Evolutionary conservation across 92 coral and sea anemone species (phyloP).

Genomic region (Anthopleura xanthogrammica): DNA sequence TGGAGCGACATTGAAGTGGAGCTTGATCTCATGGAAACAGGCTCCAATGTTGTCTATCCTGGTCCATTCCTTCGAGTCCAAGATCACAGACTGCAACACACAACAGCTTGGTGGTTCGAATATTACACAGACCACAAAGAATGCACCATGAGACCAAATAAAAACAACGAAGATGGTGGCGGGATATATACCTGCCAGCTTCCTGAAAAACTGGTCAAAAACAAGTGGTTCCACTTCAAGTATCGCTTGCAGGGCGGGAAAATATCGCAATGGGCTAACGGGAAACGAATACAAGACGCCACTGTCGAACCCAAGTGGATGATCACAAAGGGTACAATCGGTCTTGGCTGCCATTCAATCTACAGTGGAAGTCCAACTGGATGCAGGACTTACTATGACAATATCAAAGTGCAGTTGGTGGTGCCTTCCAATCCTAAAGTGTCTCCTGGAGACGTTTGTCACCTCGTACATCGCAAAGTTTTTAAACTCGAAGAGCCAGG

Average conservation of each 20-base stretch:
- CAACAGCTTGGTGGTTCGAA: constrained; percentile 91
- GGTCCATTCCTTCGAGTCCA: constrained; percentile 66
- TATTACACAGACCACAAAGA: constrained; percentile 41
- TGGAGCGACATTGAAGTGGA: constrained; percentile 85
- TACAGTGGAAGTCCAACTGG: constrained; percentile 35
- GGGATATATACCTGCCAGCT: constrained; percentile 57
- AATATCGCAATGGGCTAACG: constrained; percentile 54
- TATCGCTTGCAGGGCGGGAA: constrained; percentile 59
- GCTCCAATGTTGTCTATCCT: constrained; percentile 40
- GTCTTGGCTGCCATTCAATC: constrained; percentile 61
- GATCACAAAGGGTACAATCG: constrained; percentile 61
- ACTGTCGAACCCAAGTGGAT: constrained; percentile 60
- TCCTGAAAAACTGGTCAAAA: constrained; percentile 34
- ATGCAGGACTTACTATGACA: constrained; percentile 68
- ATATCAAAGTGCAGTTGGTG: constrained; percentile 58
- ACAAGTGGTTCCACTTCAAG: constrained; percentile 65
- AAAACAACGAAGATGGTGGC: constrained; percentile 49
- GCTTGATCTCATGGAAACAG: constrained; percentile 70
- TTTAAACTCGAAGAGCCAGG: constrained; percentile 15
- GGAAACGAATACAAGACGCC: constrained; percentile 51
- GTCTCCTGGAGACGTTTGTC: constrained; percentile 48
- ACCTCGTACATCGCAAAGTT: constrained; percentile 22
- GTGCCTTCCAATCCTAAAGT: constrained; percentile 53
- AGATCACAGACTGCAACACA: constrained; percentile 32
- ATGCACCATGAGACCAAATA: constrained; percentile 76